A percentile compares a stretch with the other conserved stretches of the same genome.
phyloP scores from a whole-genome alignment of 2,888 invertebrate genomes.

The Iselma pallidipennis region DNA sequence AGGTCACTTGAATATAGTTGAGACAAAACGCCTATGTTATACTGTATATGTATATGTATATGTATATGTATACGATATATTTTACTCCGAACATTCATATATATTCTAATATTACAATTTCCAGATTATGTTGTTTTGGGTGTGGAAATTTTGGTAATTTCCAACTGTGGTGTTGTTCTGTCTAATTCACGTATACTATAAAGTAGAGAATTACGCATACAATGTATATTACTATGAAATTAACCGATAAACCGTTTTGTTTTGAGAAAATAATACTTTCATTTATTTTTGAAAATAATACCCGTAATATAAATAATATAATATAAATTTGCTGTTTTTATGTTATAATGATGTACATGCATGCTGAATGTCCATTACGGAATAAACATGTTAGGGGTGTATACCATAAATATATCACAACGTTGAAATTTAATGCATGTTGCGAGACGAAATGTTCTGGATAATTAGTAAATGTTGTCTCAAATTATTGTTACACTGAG shows the following conservation, averaged over 20 bases:
- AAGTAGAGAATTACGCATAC: background rate
- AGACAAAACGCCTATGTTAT: background rate
- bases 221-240: no score
- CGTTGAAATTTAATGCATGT: constrained; percentile 1
- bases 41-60: no score
- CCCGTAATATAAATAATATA: no score
- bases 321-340: background rate
- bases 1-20: background rate
- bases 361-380: background rate
- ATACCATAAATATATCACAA: background rate
- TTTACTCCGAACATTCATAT: background rate
- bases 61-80: no score
- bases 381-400: background rate
- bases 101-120: constrained; percentile 1
- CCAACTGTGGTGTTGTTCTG: background rate
- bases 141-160: background rate
- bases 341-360: background rate
- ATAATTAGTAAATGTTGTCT: constrained; percentile 2
- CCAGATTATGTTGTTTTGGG: background rate
- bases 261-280: constrained; percentile 17
- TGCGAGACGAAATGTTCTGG: background rate
- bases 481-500: background rate
- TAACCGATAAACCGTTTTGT: constrained; percentile 24
- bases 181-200: background rate
- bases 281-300: no score